These are phyloP conservation scores for Allolobophora icterica DNA, from an alignment of 2,888 invertebrate genomes.

Conservation along the genomic window DNA sequence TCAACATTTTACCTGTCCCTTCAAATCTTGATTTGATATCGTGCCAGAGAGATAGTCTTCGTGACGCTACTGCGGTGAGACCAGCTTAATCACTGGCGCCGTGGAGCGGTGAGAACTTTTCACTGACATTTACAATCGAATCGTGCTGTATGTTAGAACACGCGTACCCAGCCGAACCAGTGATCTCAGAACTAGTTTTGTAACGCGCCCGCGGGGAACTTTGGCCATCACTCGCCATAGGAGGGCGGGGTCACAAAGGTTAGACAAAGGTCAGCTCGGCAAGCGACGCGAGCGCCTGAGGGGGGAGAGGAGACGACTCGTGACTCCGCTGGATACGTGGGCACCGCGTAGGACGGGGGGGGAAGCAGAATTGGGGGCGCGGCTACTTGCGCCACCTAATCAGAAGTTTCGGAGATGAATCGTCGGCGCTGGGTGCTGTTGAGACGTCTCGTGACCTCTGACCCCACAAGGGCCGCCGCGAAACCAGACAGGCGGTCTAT, in stretches of 20 bases:
- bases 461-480: background rate
- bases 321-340: background rate
- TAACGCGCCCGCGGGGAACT: background rate
- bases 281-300: background rate
- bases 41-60: too few relatives aligned
- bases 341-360: background rate
- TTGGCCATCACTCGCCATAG: background rate
- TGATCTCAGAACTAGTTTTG: background rate
- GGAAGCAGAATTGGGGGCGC: background rate
- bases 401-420: too few relatives aligned
- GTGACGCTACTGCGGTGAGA: too few relatives aligned
- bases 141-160: too few relatives aligned
- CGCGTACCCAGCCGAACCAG: background rate
- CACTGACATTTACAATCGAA: background rate
- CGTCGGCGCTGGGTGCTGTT: background rate
- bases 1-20: too few relatives aligned
- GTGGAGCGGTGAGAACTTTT: background rate
- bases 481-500: background rate
- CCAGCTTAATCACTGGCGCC: too few relatives aligned
- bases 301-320: background rate
- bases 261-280: background rate
- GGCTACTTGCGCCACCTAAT: background rate
- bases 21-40: too few relatives aligned
- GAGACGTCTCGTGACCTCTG: conserved; percentile 9
- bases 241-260: conserved; percentile 2